Evolutionary conservation across 2,888 invertebrate species (phyloP).

Genomic region (Gonocerus acuteangulatus): DNA sequence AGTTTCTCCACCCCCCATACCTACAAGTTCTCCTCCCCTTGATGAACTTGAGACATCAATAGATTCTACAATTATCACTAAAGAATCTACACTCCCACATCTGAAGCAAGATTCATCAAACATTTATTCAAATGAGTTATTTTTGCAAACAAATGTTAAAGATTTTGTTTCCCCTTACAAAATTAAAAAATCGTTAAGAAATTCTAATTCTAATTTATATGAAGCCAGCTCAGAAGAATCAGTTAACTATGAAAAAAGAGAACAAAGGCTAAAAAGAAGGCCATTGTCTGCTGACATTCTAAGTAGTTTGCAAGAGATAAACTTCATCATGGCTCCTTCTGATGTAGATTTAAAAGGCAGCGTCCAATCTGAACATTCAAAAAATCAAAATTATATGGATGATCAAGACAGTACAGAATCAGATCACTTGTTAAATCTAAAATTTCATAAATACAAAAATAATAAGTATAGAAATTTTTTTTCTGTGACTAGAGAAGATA

Average conservation of each 20-base stretch:
- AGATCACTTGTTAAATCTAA: slow-evolving; percentile 14
- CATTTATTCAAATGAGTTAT: slow-evolving; percentile 7
- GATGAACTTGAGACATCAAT: slow-evolving; percentile 58
- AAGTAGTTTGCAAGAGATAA: slow-evolving; percentile 58
- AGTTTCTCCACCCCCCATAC: slow-evolving; percentile 69
- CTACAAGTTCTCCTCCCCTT: slow-evolving; percentile 63
- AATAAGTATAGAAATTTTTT: slow-evolving; percentile 6
- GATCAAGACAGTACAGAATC: background rate
- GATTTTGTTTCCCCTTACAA: slow-evolving; percentile 13
- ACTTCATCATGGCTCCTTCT: slow-evolving; percentile 43
- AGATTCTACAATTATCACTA: slow-evolving; percentile 37
- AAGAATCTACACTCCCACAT: slow-evolving; percentile 31
- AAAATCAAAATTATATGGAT: background rate
- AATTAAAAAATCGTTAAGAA: slow-evolving; percentile 9
- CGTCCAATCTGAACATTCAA: background rate
- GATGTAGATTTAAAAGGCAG: slow-evolving; percentile 4
- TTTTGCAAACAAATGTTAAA: slow-evolving; percentile 22
- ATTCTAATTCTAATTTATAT: slow-evolving; percentile 29
- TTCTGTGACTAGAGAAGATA: slow-evolving; percentile 3
- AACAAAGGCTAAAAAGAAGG: slow-evolving; percentile 56
- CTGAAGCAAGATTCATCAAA: slow-evolving; percentile 29
- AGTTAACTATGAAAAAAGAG: slow-evolving; percentile 47
- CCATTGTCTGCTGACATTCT: slow-evolving; percentile 63
- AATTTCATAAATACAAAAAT: slow-evolving; percentile 6
- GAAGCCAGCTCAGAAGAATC: slow-evolving; percentile 39